Percentiles rank a stretch among this genome's conserved stretches.
Conservation (phyloP, 1,140 invertebrate species). For the Bombus terrestris region DNA sequence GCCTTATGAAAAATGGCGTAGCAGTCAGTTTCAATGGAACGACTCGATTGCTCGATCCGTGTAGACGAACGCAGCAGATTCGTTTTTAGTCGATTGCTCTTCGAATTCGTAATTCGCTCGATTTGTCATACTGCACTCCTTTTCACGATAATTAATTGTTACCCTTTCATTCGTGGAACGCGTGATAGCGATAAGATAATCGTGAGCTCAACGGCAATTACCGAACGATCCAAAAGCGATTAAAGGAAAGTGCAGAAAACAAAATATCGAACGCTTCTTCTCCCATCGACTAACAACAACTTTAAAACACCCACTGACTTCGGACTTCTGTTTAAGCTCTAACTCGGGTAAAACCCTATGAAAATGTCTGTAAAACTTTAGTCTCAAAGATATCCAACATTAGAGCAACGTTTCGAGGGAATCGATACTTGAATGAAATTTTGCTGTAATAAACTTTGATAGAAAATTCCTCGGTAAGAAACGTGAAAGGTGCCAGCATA, state of each 20-base stretch:
- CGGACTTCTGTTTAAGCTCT: too few relatives aligned
- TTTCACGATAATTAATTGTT: neutral
- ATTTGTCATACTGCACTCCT: neutral
- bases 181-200: conserved; percentile 15
- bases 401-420: neutral
- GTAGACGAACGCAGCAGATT: neutral
- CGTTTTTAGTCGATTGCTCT: neutral
- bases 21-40: neutral
- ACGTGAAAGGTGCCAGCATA: neutral
- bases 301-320: too few relatives aligned
- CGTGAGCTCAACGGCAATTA: neutral
- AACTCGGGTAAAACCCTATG: too few relatives aligned
- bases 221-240: neutral
- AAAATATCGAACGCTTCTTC: neutral
- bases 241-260: neutral
- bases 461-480: neutral
- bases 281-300: too few relatives aligned
- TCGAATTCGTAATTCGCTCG: neutral
- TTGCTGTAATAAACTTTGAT: neutral
- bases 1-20: conserved; percentile 49
- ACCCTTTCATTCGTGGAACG: neutral
- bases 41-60: neutral
- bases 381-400: neutral
- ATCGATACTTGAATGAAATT: neutral
- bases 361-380: too few relatives aligned